phyloP scores from a whole-genome alignment of 2,888 invertebrate species.

The Trachelus troglodyta region DNA sequence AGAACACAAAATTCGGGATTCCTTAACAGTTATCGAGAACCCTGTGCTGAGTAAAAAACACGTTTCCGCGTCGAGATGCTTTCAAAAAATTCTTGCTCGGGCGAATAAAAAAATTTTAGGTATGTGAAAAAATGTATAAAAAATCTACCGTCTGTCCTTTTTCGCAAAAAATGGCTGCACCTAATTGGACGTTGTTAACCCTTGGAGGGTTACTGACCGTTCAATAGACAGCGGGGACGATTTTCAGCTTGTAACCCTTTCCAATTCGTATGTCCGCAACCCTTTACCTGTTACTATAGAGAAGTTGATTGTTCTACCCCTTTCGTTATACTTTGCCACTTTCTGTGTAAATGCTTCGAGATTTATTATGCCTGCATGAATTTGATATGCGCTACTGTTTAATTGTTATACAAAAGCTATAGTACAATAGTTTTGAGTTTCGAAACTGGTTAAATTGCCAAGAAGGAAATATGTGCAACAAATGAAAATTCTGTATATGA shows the following conservation, averaged over 20 bases:
- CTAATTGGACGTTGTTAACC: constrained; percentile 35
- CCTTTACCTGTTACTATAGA: constrained; percentile 35
- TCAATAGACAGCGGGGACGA: constrained; percentile 15
- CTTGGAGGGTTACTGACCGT: constrained; percentile 17
- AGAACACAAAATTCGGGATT: background rate
- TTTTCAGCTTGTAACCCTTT: constrained; percentile 27
- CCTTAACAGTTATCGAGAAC: background rate
- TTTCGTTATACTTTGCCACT: background rate
- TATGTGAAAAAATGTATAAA: constrained; percentile 34
- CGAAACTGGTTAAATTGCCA: background rate
- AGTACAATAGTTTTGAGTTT: background rate
- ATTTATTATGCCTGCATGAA: background rate
- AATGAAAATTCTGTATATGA: background rate
- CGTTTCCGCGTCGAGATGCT: background rate
- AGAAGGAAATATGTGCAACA: background rate
- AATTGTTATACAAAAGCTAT: background rate
- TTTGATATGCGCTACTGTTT: background rate
- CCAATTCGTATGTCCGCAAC: constrained; percentile 27
- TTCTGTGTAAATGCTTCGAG: background rate
- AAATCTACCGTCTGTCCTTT: constrained; percentile 23
- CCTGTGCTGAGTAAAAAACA: background rate
- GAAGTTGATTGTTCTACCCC: constrained; percentile 23
- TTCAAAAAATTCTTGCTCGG: background rate
- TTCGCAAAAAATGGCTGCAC: constrained; percentile 35
- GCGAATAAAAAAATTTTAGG: background rate